Evolutionary conservation across 2,797 vertebrate species (phyloP), one percentile per base, ranked within the genome.

Genomic region (Takifugu rubripes): DNA sequence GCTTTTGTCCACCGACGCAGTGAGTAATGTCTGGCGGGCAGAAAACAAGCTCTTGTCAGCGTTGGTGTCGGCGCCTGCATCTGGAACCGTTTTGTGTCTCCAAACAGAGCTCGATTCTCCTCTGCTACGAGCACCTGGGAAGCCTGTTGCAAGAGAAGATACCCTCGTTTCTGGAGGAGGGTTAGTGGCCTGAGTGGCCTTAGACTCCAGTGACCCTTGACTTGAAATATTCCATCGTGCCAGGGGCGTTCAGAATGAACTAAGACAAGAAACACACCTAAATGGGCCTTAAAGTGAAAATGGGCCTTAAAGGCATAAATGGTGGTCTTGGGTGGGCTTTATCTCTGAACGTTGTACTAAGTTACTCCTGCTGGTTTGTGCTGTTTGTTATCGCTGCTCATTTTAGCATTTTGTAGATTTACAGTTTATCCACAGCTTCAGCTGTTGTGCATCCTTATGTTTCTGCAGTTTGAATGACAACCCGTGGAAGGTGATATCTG

Each of bases 101-200:
- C 26, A 14, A 56, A 17, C 88, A 98, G 96, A 91, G 84, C 68
- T 87, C 91, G 25, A 78, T 96, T 70, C 84, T 84, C 61, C 85
- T 85, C 68, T 97, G 95, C 69, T 91, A 89, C 69, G 85, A 92
- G 27, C 88, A 91, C 84, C 89, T 98, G 0, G 86, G 89, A 74
- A 87, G 80, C 0, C 84, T 87, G 14, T 68, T 96, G 72, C 83
- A 91, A n/a, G 84, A 91, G 81, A 90, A 83, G 79, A 86, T 96
- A 72, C 67, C 81, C 1, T 25, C 87, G 5, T 6, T 52, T 76
- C 52, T 75, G 63, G 66, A 74, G n/a, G 54, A 45, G 15, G 16
- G 10, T 33, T 33, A 33, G 10, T 29, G 27, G 5, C 21, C 5
- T 29, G 3, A 14, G 36, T 0, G 12, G 12, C 0, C 27, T 14